Evolutionary conservation across 2,797 vertebrate genomes (phyloP).

Genomic region (Xenopus petersii): DNA sequence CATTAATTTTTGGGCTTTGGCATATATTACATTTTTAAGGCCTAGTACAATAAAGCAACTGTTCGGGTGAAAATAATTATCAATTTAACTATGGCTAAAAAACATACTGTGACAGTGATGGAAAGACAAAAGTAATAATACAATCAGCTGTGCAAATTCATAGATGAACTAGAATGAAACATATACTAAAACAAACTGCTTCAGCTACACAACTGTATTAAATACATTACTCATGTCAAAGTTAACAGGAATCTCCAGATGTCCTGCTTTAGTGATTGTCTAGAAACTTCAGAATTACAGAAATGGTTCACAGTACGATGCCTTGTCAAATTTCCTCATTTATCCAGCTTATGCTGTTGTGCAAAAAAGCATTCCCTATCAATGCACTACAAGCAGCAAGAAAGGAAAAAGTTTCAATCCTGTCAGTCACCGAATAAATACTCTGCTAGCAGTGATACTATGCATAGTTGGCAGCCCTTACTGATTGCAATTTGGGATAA

Average conservation of each 20-base stretch:
- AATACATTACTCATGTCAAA: background rate
- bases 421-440: constrained; percentile 18
- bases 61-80: background rate
- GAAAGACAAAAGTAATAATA: background rate
- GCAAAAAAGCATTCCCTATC: constrained; percentile 71
- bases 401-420: background rate
- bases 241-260: constrained; percentile 58
- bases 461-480: constrained; percentile 38
- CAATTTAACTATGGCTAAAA: background rate
- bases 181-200: background rate
- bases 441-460: constrained; percentile 17
- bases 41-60: constrained; percentile 12
- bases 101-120: background rate
- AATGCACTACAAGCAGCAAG: constrained; percentile 54
- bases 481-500: constrained; percentile 4
- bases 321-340: constrained; percentile 63
- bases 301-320: constrained; percentile 79
- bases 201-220: constrained; percentile 1
- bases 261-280: constrained; percentile 75
- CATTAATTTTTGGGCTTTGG: constrained; percentile 15
- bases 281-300: constrained; percentile 68
- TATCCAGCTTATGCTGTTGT: constrained; percentile 74
- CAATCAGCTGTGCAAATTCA: background rate
- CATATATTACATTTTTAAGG: constrained; percentile 17
- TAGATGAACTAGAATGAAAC: background rate